Evolutionary conservation across 1,140 invertebrate genomes (phyloP).

Genomic region (Drosophila yakuba): DNA sequence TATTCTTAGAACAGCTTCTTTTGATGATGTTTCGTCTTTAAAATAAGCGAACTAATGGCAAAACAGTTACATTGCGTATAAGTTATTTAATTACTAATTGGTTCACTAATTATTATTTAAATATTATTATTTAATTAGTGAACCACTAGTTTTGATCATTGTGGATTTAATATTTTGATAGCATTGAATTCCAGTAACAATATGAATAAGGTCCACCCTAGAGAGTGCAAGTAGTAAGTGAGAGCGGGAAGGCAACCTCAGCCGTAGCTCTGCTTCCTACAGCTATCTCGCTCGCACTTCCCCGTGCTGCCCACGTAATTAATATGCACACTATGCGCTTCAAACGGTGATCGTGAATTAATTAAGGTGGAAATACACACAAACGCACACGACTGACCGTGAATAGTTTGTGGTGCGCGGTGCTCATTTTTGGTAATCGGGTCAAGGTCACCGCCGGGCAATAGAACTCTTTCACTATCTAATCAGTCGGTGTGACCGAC

Average conservation of each 20-base stretch:
- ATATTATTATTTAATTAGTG: no score
- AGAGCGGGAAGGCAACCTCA: conserved; percentile 14
- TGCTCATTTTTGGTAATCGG: conserved; percentile 47
- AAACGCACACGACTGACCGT: conserved; percentile 17
- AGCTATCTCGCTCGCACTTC: conserved; percentile 20
- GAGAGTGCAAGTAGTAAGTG: conserved; percentile 3
- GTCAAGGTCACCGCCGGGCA: conserved; percentile 58
- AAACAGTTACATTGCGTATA: neutral
- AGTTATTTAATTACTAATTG: neutral
- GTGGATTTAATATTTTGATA: no score
- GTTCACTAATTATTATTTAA: no score
- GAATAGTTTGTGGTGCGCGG: conserved; percentile 37
- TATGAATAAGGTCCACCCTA: conserved; percentile 7
- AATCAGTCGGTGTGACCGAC: conserved; percentile 9
- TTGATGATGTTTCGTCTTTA: no score
- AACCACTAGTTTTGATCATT: neutral
- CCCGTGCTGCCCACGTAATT: conserved; percentile 35
- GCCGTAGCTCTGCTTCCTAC: conserved; percentile 26
- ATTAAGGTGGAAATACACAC: conserved; percentile 15
- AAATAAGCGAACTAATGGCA: neutral
- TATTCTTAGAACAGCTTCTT: no score
- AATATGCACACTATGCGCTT: conserved; percentile 59
- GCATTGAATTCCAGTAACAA: no score
- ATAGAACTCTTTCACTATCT: conserved; percentile 34
- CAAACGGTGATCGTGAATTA: conserved; percentile 53